Base-by-base conservation (phyloP, 2,888 invertebrate species). In the Anaspis maculata region DNA sequence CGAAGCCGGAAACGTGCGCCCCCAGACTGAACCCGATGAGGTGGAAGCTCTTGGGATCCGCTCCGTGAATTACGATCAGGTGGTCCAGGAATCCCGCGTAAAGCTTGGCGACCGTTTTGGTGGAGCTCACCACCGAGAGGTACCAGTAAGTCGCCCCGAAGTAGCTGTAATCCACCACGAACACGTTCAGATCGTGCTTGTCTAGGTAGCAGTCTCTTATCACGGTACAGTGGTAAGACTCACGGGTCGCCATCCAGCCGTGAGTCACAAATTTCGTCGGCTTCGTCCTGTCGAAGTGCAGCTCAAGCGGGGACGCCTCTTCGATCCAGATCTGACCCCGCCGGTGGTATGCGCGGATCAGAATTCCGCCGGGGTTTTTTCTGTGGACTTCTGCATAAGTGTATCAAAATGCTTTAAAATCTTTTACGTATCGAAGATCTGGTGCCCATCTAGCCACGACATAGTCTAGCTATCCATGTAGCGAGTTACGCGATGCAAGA, bases 21-120 rank as follows among this genome's bases (percentile, higher is more conserved):
- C 77, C 77, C 1, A 77, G 56, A 43, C 76, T 76, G 49, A 76
- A 75, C 0, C 76, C 77, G 30, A 76, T 66, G 24, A 72, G 54
- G 54, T 77, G 77, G 7, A 74, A 54, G 24, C 68, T 58, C 7
- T 45, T 43, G 1, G 68, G 59, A 38, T 63, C 46, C 13, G 57
- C 52, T 0, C 63, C 62, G 15, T 19, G 19, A n/a, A n/a, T n/a
- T 36, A 52, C 46, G 3, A 63, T 41, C 3, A 74, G 42, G 12
- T 61, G 44, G 7, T 62, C 49, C 14, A 74, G 40, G 41, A 75
- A 59, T 39, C 66, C 61, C 0, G 70, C 70, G 2, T 70, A 51
- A 45, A 72, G 71, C 24, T 66, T 51, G 1, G 73, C 76, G 0
- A 74, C 71, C 32, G 70, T 65, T 2, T 62, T 62, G 2, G 73